Conservation (phyloP, 2,888 invertebrate genomes). For the Drosophila cyrtoloma region DNA sequence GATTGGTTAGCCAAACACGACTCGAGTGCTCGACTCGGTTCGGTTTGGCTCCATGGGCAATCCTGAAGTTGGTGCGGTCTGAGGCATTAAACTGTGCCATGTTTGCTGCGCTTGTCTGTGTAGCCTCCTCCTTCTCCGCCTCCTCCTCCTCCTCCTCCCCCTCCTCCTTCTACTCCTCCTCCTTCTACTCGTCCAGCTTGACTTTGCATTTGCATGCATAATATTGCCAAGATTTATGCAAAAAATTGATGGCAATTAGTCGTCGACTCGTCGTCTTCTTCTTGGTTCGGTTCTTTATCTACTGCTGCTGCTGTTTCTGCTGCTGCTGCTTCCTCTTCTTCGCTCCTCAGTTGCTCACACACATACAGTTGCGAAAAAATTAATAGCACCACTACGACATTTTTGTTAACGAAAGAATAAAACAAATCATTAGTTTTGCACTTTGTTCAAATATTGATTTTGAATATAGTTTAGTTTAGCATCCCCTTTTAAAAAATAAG, state of each 20-base stretch:
- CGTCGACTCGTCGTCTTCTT: constrained; percentile 50
- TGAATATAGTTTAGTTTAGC: not conserved
- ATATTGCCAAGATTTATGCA: constrained; percentile 80
- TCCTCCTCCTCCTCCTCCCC: not conserved
- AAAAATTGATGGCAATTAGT: constrained; percentile 82
- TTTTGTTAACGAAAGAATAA: not conserved
- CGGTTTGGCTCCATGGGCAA: constrained; percentile 68
- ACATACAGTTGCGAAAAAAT: not conserved
- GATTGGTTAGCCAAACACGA: constrained; percentile 78
- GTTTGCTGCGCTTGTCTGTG: constrained; percentile 39
- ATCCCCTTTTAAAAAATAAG: accelerated
- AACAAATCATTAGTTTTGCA: not conserved
- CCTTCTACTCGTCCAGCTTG: not conserved
- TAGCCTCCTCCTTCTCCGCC: not conserved
- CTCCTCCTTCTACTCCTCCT: not conserved
- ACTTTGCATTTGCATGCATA: constrained; percentile 70
- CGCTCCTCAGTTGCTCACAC: not conserved
- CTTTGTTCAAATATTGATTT: not conserved
- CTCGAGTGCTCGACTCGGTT: constrained; percentile 10
- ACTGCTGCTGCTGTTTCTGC: constrained; percentile 22
- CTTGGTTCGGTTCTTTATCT: constrained; percentile 39
- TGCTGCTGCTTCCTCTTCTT: constrained; percentile 8
- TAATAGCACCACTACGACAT: not conserved
- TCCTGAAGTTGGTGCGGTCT: constrained; percentile 76
- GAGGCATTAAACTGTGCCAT: constrained; percentile 72